Evolutionary conservation across 2,113 vertebrate genomes (phyloP), one percentile per base, ranked within the genome.

Genomic region (Saimiri boliviensis): DNA sequence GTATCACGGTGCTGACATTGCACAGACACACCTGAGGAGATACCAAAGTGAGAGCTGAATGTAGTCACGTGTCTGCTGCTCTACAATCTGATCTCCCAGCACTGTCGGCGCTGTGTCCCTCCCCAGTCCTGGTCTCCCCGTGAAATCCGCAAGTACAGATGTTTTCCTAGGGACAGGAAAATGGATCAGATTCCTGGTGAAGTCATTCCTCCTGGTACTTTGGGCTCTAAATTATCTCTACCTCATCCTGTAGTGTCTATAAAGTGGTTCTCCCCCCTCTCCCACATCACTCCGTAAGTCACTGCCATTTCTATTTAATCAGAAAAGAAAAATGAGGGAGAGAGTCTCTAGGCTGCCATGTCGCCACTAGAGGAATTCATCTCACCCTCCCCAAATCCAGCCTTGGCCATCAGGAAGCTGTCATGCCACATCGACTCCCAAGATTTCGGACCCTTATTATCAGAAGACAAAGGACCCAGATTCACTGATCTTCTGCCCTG

Each of bases 61-160:
- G 35, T 32, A 32, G 47, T 45, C 32, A 20, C 1, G 3, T 71
- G 74, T 76, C 94, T 86, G 27, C 71, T 40, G 8, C 5, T 54
- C 56, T 45, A 4, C 37, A 19, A 0, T 12, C 32, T 54, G 25
- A 27, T 32, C 79, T 63, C 60, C 60, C 81, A 37, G 23, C 37
- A 25, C 32, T 25, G 27, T 21, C 25, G 7, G 17, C 20, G 14
- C 49, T 4, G 1, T 0, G 21, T 42, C 1, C 0, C 37, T 52
- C 87, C 16, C 54, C 76, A 0, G 0, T 37, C 20, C 54, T 76
- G 0, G 0, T 37, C 37, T 19, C 81, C 58, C 42, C 54, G 70
- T n/a, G 68, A 49, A 45, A 45, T 52, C 71, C 71, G 16, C 21
- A 56, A 60, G 4, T 40, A 25, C 5, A 47, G 74, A 54, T 70